These are phyloP conservation scores for Brachionus plicatilis DNA, from an alignment of 1,140 invertebrate species.

Conservation along the genomic window DNA sequence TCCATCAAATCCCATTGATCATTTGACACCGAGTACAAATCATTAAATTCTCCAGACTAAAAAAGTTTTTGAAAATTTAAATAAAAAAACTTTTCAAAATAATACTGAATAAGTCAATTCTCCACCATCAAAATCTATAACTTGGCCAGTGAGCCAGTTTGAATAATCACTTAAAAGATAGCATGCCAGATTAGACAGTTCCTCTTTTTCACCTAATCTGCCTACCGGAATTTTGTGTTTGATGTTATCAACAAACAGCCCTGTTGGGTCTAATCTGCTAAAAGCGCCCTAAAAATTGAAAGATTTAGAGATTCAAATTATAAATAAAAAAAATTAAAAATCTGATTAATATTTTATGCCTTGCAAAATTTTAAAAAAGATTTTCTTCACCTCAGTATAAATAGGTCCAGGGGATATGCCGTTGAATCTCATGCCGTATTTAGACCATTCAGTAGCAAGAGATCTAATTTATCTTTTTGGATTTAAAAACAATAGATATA, in stretches of 20 bases:
- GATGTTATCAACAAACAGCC: slow-evolving; percentile 48
- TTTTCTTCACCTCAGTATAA: slow-evolving; percentile 55
- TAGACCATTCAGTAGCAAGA: slow-evolving; percentile 60
- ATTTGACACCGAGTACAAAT: slow-evolving; percentile 48
- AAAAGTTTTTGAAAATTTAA: slow-evolving; percentile 41
- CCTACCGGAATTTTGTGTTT: slow-evolving; percentile 56
- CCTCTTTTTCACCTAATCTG: slow-evolving; percentile 58
- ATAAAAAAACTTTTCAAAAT: background rate
- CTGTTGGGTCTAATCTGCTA: slow-evolving; percentile 58
- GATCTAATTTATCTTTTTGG: slow-evolving; percentile 50
- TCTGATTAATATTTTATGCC: background rate
- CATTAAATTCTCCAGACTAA: slow-evolving; percentile 57
- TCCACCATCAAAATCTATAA: slow-evolving; percentile 47
- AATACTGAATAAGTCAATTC: slow-evolving; percentile 46
- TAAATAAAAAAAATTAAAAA: background rate
- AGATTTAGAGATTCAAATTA: background rate
- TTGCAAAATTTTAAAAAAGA: too few relatives aligned
- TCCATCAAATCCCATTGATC: slow-evolving; percentile 59
- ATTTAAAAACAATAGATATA: background rate
- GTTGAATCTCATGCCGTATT: slow-evolving; percentile 62
- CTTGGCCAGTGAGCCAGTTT: slow-evolving; percentile 42
- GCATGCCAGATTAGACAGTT: slow-evolving; percentile 60
- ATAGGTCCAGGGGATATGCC: slow-evolving; percentile 63
- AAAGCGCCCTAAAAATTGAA: slow-evolving; percentile 56
- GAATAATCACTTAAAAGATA: slow-evolving; percentile 62